These are phyloP conservation scores for Pseudorhiza aurosa DNA, from an alignment of 30 jellyfish, hydroid and myxozoan genomes.

Conservation along the genomic window DNA sequence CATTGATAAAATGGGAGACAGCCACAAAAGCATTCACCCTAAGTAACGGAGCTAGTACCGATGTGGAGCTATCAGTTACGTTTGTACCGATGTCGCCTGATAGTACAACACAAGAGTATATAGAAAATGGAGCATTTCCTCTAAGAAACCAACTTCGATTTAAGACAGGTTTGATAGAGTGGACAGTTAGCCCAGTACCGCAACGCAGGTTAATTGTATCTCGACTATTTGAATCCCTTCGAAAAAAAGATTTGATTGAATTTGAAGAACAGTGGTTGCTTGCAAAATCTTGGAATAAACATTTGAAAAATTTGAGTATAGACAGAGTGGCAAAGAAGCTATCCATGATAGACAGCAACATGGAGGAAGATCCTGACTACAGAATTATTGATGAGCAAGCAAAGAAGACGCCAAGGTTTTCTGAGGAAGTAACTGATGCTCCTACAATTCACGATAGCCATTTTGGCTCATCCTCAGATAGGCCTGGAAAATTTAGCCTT, in stretches of 20 bases:
- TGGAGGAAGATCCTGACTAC: conserved; percentile 66
- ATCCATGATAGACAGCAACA: conserved; percentile 47
- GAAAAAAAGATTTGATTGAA: conserved; percentile 22
- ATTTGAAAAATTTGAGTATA: conserved; percentile 2
- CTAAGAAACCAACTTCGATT: conserved; percentile 30
- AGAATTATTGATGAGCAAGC: conserved; percentile 44
- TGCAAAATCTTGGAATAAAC: conserved; percentile 74
- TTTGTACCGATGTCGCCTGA: background rate
- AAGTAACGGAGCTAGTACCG: conserved; percentile 19
- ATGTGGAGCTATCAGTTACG: background rate
- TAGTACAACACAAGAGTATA: too few relatives aligned
- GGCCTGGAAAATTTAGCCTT: conserved; percentile 66
- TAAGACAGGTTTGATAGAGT: conserved; percentile 69
- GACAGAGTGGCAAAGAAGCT: background rate
- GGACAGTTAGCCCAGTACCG: conserved; percentile 74
- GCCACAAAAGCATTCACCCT: conserved; percentile 29
- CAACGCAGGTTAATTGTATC: conserved; percentile 46
- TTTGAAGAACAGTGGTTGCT: conserved; percentile 17
- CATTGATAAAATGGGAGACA: conserved; percentile 49
- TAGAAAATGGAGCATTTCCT: background rate
- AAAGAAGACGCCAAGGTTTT: conserved; percentile 29
- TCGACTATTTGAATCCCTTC: conserved; percentile 63
- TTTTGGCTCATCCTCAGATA: conserved; percentile 7
- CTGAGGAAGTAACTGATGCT: conserved; percentile 17
- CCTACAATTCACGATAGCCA: background rate